These are phyloP conservation scores for Ptiloglossa arizonensis DNA, from an alignment of 1,140 invertebrate species.

Conservation along the genomic window DNA sequence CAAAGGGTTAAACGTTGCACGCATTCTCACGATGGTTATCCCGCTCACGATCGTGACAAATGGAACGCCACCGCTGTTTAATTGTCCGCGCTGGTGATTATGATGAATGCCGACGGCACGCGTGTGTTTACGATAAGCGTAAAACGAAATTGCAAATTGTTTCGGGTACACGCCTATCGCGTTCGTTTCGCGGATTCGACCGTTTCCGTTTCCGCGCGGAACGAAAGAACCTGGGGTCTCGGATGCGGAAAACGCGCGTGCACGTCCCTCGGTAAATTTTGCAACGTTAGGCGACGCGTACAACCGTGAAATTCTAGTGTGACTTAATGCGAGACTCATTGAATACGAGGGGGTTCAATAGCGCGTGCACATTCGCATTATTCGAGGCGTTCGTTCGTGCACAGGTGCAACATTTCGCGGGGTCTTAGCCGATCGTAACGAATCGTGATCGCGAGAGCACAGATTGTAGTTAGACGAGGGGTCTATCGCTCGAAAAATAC, in stretches of 20 bases:
- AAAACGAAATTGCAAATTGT: neutral
- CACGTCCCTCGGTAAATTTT: constrained; percentile 27
- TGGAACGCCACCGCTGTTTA: constrained; percentile 48
- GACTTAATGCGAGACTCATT: constrained; percentile 49
- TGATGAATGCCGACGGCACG: constrained; percentile 48
- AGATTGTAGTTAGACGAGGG: neutral
- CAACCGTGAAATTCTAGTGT: constrained; percentile 24
- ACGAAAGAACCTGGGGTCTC: no score
- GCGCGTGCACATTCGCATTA: constrained; percentile 44
- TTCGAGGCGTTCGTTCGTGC: constrained; percentile 31
- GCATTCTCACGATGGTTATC: constrained; percentile 45
- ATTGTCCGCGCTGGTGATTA: constrained; percentile 52
- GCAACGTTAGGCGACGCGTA: constrained; percentile 6
- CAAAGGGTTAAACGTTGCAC: constrained; percentile 28
- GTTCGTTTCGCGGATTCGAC: neutral
- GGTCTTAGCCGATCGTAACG: constrained; percentile 24
- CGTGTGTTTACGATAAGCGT: neutral
- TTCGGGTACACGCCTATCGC: neutral
- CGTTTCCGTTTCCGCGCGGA: neutral
- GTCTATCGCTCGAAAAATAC: neutral
- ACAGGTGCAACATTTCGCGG: constrained; percentile 53
- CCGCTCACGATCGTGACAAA: constrained; percentile 53
- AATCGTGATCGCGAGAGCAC: constrained; percentile 13
- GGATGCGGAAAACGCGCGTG: neutral
- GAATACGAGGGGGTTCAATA: constrained; percentile 44